phyloP scores from a whole-genome alignment of 2,888 invertebrate species.

The Lycia hirtaria region DNA sequence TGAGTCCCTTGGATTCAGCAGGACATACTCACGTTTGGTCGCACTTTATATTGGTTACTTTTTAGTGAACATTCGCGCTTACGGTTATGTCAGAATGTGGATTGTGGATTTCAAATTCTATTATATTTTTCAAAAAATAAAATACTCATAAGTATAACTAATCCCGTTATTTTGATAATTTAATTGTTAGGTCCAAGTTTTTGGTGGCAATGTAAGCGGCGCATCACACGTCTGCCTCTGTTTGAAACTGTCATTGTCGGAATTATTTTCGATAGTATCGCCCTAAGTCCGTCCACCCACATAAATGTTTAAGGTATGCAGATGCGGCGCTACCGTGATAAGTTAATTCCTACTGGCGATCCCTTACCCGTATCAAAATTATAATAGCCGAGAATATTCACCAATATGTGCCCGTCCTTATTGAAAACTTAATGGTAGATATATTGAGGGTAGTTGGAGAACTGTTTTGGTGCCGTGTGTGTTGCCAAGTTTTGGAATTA shows the following conservation, averaged over 20 bases:
- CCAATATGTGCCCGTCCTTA: conserved; percentile 70
- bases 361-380: conserved; percentile 83
- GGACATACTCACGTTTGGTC: no score
- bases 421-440: conserved; percentile 49
- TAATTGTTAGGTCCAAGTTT: no score
- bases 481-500: conserved; percentile 15
- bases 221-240: no score
- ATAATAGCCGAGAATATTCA: conserved; percentile 69
- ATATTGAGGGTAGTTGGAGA: conserved; percentile 37
- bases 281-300: conserved; percentile 61
- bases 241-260: not conserved
- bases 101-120: no score
- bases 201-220: no score
- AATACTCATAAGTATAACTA: no score
- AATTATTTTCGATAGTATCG: conserved; percentile 13
- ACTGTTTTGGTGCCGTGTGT: conserved; percentile 28
- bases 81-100: no score
- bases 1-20: no score
- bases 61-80: no score
- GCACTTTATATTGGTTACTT: no score
- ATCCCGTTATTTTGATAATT: no score
- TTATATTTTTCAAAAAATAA: no score
- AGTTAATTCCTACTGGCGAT: conserved; percentile 82
- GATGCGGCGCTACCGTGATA: conserved; percentile 79
- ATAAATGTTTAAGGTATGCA: conserved; percentile 84